phyloP scores from a whole-genome alignment of 2,888 invertebrate genomes.

The Drosophila stalkeri region DNA sequence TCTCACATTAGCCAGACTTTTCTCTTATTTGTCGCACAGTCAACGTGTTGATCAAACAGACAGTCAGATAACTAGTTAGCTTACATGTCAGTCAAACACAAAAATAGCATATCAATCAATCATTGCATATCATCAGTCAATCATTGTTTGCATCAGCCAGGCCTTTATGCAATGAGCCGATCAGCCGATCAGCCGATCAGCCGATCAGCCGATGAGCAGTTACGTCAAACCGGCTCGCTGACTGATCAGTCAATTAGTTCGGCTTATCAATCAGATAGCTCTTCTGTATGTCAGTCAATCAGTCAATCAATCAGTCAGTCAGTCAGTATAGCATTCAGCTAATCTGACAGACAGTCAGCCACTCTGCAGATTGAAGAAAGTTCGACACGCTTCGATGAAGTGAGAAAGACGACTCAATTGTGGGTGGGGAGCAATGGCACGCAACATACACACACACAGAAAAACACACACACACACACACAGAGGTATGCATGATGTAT shows the following conservation, averaged over 20 bases:
- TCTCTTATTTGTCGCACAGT: no score
- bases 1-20: no score
- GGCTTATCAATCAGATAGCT: background rate
- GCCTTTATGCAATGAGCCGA: no score
- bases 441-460: background rate
- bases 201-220: no score
- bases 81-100: no score
- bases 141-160: no score
- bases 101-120: background rate
- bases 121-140: no score
- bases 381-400: slow-evolving; percentile 33
- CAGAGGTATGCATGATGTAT: background rate
- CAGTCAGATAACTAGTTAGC: no score
- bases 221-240: no score
- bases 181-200: no score
- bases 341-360: background rate
- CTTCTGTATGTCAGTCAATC: background rate
- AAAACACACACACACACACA: background rate
- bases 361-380: slow-evolving; percentile 16
- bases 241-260: no score
- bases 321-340: background rate
- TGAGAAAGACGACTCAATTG: slow-evolving; percentile 12
- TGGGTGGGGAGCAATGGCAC: slow-evolving; percentile 21
- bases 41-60: background rate
- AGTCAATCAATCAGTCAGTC: background rate